Evolutionary conservation across 2,797 vertebrate genomes (phyloP), one percentile per base, ranked within the genome.

Genomic region (Percopsis omiscomaycus): DNA sequence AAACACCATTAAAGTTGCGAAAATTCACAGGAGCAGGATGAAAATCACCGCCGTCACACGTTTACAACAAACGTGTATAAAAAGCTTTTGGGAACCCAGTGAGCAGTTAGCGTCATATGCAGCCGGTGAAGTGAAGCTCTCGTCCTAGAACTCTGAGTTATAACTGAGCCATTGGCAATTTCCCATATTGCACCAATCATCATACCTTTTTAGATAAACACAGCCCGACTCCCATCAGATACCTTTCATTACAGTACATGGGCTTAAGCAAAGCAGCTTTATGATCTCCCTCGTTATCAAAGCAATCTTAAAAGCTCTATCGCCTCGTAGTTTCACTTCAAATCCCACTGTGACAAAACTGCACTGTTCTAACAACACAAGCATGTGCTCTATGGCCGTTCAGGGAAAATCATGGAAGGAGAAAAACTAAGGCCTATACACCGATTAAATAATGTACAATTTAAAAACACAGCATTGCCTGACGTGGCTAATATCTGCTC

Each of bases 221-320:
- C 58, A 14, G 59, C 28, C 62, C 56, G 53, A 67, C 57, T 60
- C 44, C 58, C 67, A 59, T 66, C 32, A 79, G 87, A 13, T 68
- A 86, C 86, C 79, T 87, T 86, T 83, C 60, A 89, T 82, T 73
- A 87, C 69, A 46, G 63, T 57, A 69, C 70, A 80, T 74, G 68
- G 64, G 65, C 72, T 77, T 56, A 68, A 59, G 55, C 56, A 69
- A 48, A 14, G 48, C 77, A 72, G 10, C 16, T 86, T 85, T 81
- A 71, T 85, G 74, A 80, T 82, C 74, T 80, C 80, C 69, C 60
- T 78, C 56, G 70, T 74, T 82, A 75, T 78, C 73, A 74, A 79
- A 85, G 77, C 69, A 61, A 69, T 73, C 70, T 75, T 54, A 44
- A 69, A 75, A 53, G 70, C 75, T 61, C 55, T 67, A 22, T 58